Percentiles rank a stretch among this genome's conserved stretches.
These are phyloP conservation scores for Euura saliciscinereae DNA, from an alignment of 1,140 invertebrate genomes.

Conservation along the genomic window DNA sequence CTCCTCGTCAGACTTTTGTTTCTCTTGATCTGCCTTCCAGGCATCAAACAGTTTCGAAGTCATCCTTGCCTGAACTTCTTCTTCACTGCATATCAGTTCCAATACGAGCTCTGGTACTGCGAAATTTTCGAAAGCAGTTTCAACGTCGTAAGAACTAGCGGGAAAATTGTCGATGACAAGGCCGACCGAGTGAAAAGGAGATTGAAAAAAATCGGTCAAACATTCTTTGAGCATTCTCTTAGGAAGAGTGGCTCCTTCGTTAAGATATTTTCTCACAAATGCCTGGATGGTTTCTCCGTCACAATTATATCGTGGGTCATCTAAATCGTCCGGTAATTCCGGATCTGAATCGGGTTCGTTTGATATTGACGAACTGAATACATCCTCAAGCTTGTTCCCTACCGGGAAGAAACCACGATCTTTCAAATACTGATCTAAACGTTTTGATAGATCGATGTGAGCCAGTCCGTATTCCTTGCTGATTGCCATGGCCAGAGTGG, in stretches of 20 bases:
- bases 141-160: slow-evolving; percentile 55
- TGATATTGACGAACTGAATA: not conserved
- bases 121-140: slow-evolving; percentile 55
- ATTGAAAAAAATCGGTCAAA: slow-evolving; percentile 53
- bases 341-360: slow-evolving; percentile 12
- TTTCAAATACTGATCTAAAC: slow-evolving; percentile 35
- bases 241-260: slow-evolving; percentile 48
- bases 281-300: slow-evolving; percentile 17
- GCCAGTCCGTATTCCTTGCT: slow-evolving; percentile 61
- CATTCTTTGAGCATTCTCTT: slow-evolving; percentile 48
- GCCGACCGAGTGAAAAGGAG: slow-evolving; percentile 53
- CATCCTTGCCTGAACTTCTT: slow-evolving; percentile 47
- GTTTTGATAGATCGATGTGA: slow-evolving; percentile 56
- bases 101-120: slow-evolving; percentile 64
- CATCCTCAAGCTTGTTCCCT: not conserved
- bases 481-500: slow-evolving; percentile 54
- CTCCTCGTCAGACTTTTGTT: slow-evolving; percentile 44
- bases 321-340: slow-evolving; percentile 21
- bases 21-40: slow-evolving; percentile 45
- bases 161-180: slow-evolving; percentile 66
- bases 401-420: slow-evolving; percentile 41
- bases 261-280: slow-evolving; percentile 51
- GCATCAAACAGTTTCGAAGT: slow-evolving; percentile 39
- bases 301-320: slow-evolving; percentile 21
- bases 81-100: slow-evolving; percentile 48